Base-by-base conservation (phyloP, 2,888 invertebrate species). In the Agrilus cyanescens region DNA sequence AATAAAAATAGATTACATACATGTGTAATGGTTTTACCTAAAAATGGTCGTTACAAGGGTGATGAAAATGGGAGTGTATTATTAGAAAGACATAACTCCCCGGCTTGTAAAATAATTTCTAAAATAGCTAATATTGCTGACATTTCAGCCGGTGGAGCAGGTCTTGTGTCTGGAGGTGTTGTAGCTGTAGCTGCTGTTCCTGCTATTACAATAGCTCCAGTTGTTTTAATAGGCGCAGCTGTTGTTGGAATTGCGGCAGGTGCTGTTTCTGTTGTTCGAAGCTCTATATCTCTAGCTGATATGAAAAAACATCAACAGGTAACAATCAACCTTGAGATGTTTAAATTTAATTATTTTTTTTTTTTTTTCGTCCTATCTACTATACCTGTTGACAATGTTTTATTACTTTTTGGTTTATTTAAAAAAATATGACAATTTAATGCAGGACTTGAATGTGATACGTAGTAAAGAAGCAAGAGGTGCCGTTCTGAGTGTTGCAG, bases 401-500 rank as follows among this genome's bases (percentile, higher is more conserved):
- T 20, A 6, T 20, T 20, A 4, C 2, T 20, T 20, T 5, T 20
- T 6, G 2, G 5, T 20, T n/a, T n/a, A n/a, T n/a, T n/a, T n/a
- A n/a, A n/a, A n/a, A n/a, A n/a, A n/a, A n/a, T n/a, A n/a, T n/a
- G n/a, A n/a, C n/a, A n/a, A n/a, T 25, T 25, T 25, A 25, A 25
- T 25, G 25, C 10, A 25, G 25, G 25, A 25, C 10, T 3, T 4
- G 10, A 25, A 25, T 25, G 2, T 25, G 10, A 25, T 25, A 25
- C 2, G 10, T 8, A 25, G 10, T 25, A 10, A 10, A 0, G 75
- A 76, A 44, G 75, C 76, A 0, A 67, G 76, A n/a, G 72, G 72
- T 37, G 75, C 75, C 40, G 76, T 76, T 67, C 52, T 77, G 20
- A 76, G 74, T 57, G 73, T 77, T 33, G 68, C 72, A 0, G 74